Percentiles rank a stretch among this genome's conserved stretches.
Conservation (phyloP, 2,797 vertebrate genomes). For the Enteromius fasciolatus region DNA sequence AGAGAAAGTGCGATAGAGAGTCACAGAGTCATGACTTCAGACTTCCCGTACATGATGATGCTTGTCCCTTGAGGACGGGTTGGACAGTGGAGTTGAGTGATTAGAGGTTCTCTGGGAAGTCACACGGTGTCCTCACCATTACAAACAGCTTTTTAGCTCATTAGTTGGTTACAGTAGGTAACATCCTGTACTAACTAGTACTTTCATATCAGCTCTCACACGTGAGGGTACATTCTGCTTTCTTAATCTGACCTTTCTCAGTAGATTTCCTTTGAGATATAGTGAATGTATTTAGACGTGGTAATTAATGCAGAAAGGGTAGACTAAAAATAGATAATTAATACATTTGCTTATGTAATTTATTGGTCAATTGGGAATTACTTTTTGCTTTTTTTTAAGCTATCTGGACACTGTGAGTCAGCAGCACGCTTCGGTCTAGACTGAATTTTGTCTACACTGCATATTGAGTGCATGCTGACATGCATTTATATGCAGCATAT, state of each 20-base stretch:
- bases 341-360: not conserved
- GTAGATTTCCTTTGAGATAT: not conserved
- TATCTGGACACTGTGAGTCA: constrained; percentile 53
- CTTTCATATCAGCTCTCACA: not conserved
- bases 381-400: constrained; percentile 36
- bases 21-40: constrained; percentile 18
- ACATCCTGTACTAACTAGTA: constrained; percentile 4
- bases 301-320: not conserved
- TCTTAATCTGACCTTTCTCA: not conserved
- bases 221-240: not conserved
- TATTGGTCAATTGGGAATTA: not conserved
- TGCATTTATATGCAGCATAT: constrained; percentile 33
- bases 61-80: constrained; percentile 17
- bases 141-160: not conserved
- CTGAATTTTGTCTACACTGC: constrained; percentile 43
- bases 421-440: constrained; percentile 34
- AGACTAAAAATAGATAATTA: not conserved
- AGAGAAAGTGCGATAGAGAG: constrained; percentile 21
- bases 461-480: constrained; percentile 24
- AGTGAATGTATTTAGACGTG: not conserved
- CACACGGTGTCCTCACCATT: not conserved
- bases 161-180: not conserved
- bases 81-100: constrained; percentile 15
- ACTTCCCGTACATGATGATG: constrained; percentile 36
- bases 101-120: constrained; percentile 3